A percentile compares a stretch with the other conserved stretches of the same genome.
These are phyloP conservation scores for Odiellus spinosus DNA, from an alignment of 2,888 invertebrate species.

Conservation along the genomic window DNA sequence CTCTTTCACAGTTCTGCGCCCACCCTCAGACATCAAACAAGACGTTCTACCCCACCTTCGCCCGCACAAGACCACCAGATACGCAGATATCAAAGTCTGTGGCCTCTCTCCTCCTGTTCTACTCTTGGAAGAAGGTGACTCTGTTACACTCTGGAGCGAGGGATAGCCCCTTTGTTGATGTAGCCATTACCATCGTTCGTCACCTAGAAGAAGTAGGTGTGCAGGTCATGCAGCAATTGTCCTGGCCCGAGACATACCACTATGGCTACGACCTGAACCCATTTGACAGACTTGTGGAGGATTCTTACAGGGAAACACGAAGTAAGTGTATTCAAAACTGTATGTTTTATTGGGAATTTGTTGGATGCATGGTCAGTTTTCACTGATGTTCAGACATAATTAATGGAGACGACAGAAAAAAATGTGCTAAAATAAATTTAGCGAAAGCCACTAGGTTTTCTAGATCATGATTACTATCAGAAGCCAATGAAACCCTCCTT, in stretches of 20 bases:
- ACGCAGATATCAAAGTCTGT: slow-evolving; percentile 87
- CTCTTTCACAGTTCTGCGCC: slow-evolving; percentile 58
- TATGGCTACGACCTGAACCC: slow-evolving; percentile 71
- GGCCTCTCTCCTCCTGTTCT: slow-evolving; percentile 62
- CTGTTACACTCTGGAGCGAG: slow-evolving; percentile 66
- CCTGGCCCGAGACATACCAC: slow-evolving; percentile 57
- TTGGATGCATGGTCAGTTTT: background rate
- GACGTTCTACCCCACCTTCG: slow-evolving; percentile 72
- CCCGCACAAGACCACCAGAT: slow-evolving; percentile 76
- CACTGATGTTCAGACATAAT: too few species aligned
- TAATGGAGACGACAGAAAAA: too few species aligned
- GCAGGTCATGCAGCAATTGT: slow-evolving; percentile 44
- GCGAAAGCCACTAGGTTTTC: too few species aligned
- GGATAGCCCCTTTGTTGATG: slow-evolving; percentile 54
- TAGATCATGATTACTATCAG: too few species aligned
- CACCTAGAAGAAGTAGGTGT: slow-evolving; percentile 55
- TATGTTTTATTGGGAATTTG: background rate
- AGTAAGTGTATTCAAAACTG: slow-evolving; percentile 44
- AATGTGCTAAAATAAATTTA: too few species aligned
- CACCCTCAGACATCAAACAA: slow-evolving; percentile 79
- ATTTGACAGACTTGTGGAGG: slow-evolving; percentile 60
- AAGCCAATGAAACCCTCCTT: too few species aligned
- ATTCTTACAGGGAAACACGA: slow-evolving; percentile 68
- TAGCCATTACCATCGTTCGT: slow-evolving; percentile 54
- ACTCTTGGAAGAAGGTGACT: slow-evolving; percentile 77